These are phyloP conservation scores for Capitulum mitella DNA, from an alignment of 2,888 invertebrate species.

Conservation along the genomic window DNA sequence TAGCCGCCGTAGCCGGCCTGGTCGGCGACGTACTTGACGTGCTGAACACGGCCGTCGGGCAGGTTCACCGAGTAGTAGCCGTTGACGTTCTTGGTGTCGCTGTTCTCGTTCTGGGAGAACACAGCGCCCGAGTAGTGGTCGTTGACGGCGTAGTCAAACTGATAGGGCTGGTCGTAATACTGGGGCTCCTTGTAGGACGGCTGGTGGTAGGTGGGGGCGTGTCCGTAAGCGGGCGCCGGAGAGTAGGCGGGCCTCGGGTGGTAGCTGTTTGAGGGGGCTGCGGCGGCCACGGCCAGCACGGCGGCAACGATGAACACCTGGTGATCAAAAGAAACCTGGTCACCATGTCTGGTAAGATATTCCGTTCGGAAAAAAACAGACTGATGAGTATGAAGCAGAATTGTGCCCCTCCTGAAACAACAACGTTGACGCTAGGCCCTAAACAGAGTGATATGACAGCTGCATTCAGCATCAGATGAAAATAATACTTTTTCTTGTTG, in stretches of 20 bases:
- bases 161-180: slow-evolving; percentile 47
- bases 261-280: not conserved
- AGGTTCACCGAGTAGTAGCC: slow-evolving; percentile 16
- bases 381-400: too few relatives aligned
- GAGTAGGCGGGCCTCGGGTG: not conserved
- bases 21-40: slow-evolving; percentile 10
- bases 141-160: slow-evolving; percentile 58
- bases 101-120: slow-evolving; percentile 27
- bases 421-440: too few relatives aligned
- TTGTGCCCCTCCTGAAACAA: too few relatives aligned
- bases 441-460: too few relatives aligned
- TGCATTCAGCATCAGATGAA: too few relatives aligned
- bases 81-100: slow-evolving; percentile 10
- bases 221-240: not conserved
- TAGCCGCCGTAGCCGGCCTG: slow-evolving; percentile 46
- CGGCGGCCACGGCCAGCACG: not conserved
- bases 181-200: not conserved
- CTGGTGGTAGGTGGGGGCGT: not conserved
- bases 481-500: too few relatives aligned
- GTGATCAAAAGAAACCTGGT: too few relatives aligned
- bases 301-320: not conserved
- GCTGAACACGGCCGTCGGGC: slow-evolving; percentile 4
- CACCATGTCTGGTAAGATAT: too few relatives aligned
- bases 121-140: slow-evolving; percentile 45
- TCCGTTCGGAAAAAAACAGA: too few relatives aligned